These are phyloP conservation scores for Clarias pachynema DNA, from an alignment of 2,797 vertebrate genomes.

Conservation along the genomic window DNA sequence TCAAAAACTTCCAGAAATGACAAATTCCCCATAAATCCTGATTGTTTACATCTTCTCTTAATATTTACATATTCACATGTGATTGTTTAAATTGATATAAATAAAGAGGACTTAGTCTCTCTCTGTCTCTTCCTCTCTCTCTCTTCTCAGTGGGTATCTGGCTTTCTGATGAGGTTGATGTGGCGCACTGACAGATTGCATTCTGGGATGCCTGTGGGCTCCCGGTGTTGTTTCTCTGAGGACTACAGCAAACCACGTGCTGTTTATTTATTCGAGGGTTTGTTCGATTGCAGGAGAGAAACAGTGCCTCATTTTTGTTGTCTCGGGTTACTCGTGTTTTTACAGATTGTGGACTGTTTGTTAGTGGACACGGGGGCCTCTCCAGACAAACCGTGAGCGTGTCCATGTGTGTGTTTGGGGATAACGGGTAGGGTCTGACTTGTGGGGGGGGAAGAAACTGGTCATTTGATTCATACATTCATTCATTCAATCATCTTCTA, in stretches of 20 bases:
- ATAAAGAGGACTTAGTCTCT: neutral
- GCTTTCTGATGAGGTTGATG: slow-evolving; percentile 33
- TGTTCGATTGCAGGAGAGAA: slow-evolving; percentile 7
- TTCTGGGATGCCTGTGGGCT: slow-evolving; percentile 55
- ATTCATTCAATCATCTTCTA: too few species aligned
- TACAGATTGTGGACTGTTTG: slow-evolving; percentile 8
- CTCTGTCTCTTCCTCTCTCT: neutral
- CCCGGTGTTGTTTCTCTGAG: slow-evolving; percentile 61
- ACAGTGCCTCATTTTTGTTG: neutral
- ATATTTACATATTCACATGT: neutral
- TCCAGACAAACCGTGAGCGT: neutral
- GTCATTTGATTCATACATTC: too few species aligned
- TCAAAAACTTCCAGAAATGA: neutral
- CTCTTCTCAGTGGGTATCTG: neutral
- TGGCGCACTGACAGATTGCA: slow-evolving; percentile 52
- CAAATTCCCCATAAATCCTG: neutral
- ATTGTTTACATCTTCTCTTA: neutral
- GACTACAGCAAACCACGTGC: neutral
- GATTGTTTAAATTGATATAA: neutral
- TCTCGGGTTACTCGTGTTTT: slow-evolving; percentile 8
- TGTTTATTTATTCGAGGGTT: slow-evolving; percentile 10
- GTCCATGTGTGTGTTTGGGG: neutral
- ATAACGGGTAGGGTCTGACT: too few species aligned
- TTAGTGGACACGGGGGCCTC: neutral
- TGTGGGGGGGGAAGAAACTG: too few species aligned